Evolutionary conservation across 2,797 vertebrate species (phyloP), one percentile per base, ranked within the genome.

Genomic region (Nyctibius grandis): DNA sequence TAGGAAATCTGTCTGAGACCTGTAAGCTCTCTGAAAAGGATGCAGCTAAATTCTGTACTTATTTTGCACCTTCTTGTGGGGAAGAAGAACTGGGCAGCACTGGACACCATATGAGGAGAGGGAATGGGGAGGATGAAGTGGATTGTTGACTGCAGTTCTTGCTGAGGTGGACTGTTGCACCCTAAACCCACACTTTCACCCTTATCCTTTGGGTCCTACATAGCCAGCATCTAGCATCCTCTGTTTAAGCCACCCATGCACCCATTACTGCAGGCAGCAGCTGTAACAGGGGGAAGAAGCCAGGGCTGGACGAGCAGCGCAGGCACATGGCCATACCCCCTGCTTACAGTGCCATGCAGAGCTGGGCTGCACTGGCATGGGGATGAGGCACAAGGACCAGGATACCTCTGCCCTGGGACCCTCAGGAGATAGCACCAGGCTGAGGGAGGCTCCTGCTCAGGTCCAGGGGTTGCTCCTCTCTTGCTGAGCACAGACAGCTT

Each of bases 261-360:
- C 9, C 15, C 19, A 53, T 38, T 85, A 26, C 10, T 77, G 47
- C 34, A 83, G 38, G 44, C 17, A 88, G 40, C 18, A 90, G 51
- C 48, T 81, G 12, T 16, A 53, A 50, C 5, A 77, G 20, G 25
- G 12, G 18, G 40, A 22, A 67, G 36, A 81, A 81, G 48, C 10
- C 15, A 72, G 23, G 17, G 29, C 60, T 74, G 64, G 47, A 77
- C 26, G 9, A 56, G 21, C 11, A 75, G 44, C 0, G 0, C 18
- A 33, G 42, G 20, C 38, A 74, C 54, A 76, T 0, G 2, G 9
- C 38, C 3, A 1, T 36, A 15, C 6, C 5, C 5, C 4, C 1
- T 0, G 1, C 15, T 33, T 42, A 56, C 40, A 74, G 19, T 6
- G 1, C 11, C 2, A 1, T 2, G 2, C 11, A 20, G 5, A 69